Base-by-base conservation (phyloP, 2,888 invertebrate species). In the Pinctada fucata region DNA sequence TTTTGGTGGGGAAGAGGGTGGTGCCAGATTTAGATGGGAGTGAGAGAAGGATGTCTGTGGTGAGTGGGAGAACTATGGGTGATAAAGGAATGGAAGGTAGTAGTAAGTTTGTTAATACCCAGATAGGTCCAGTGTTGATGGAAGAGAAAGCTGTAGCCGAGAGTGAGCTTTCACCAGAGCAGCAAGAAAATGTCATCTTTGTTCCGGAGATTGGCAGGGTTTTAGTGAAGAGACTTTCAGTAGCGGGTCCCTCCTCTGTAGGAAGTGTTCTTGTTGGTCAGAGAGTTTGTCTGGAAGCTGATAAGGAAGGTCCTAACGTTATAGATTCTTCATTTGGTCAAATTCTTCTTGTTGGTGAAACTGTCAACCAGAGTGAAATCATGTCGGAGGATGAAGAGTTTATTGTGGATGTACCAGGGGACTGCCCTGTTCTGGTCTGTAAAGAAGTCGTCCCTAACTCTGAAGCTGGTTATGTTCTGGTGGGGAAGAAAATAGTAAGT, bases 1-100 rank as follows among this genome's bases (percentile, higher is more conserved):
- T 68, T 8, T 47, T 68, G 8, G 47, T 68, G 13, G 68, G 68
- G 47, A 68, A 68, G 68, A 68, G 68, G 47, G 47, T 68, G 13
- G 58, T 58, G 58, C 13, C 58, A 10, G 58, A 58, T 58, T 13
- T 58, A 58, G 58, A 58, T 10, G 58, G 6, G 6, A 6, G 58
- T 10, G 58, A 58, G 13, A 13, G 6, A 10, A 6, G 58, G 13
- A 6, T 10, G 13, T 10, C 6, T 10, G 8, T 10, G 13, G 58
- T 10, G 13, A 10, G 58, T 58, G 58, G 13, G 58, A 58, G 6
- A 58, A 13, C 6, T 0, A 6, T 10, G 6, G 6, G 8, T 10
- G 6, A 13, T 13, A 58, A 58, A 58, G 58, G 58, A 10, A 58
- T 6, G 6, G 58, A 58, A 13, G 31, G 31, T 31, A 13, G 13